Conservation (phyloP, 2,113 vertebrate species). For the Petrocephalus microphthalmus region DNA sequence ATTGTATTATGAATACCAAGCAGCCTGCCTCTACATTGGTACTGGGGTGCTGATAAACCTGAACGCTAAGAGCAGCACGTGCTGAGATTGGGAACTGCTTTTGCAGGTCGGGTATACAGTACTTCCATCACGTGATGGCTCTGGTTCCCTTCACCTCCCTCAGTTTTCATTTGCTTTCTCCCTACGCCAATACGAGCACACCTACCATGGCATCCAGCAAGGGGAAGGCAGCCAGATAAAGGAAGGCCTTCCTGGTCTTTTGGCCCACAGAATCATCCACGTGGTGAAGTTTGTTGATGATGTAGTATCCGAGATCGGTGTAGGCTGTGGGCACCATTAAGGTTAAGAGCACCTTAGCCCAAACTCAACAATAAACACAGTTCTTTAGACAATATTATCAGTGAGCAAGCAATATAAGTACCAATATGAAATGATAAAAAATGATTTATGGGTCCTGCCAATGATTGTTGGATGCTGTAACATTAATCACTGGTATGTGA, state of each 20-base stretch:
- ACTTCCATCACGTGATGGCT: neutral
- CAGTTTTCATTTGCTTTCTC: neutral
- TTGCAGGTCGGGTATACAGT: neutral
- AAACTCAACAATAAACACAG: neutral
- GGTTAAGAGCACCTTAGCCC: neutral
- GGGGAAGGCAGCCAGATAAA: slow-evolving; percentile 92
- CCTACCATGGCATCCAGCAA: slow-evolving; percentile 92
- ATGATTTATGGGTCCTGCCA: neutral
- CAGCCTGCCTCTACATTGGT: neutral
- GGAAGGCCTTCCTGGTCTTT: slow-evolving; percentile 91
- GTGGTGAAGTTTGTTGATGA: slow-evolving; percentile 97
- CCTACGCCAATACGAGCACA: neutral
- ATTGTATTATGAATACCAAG: neutral
- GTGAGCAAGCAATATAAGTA: neutral
- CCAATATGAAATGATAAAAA: neutral
- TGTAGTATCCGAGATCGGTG: slow-evolving; percentile 88
- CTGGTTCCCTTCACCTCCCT: neutral
- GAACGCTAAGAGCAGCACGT: neutral
- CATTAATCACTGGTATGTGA: neutral
- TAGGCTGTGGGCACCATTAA: slow-evolving; percentile 64
- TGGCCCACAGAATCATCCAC: slow-evolving; percentile 91
- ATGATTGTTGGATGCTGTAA: neutral
- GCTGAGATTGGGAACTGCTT: neutral
- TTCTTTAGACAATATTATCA: neutral
- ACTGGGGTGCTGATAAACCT: neutral